Conservation (phyloP, 1,140 invertebrate species). For the Araneus ventricosus region DNA sequence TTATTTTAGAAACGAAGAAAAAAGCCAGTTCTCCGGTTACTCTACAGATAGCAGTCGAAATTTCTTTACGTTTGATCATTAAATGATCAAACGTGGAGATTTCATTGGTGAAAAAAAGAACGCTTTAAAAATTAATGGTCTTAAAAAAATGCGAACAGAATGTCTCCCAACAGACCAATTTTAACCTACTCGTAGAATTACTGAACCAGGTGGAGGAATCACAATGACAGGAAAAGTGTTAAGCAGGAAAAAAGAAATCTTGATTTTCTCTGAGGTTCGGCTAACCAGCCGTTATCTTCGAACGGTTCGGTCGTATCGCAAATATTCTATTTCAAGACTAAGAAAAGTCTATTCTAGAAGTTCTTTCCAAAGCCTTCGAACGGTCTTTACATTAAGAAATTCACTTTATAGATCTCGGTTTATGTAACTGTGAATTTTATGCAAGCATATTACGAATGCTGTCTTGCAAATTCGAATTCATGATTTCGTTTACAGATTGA, state of each 20-base stretch:
- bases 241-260: neutral
- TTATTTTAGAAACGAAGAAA: neutral
- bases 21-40: neutral
- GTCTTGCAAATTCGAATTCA: neutral
- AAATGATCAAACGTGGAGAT: slow-evolving; percentile 56
- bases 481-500: neutral
- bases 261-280: neutral
- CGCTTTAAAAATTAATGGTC: slow-evolving; percentile 43
- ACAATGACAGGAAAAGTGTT: slow-evolving; percentile 45
- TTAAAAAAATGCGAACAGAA: neutral
- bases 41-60: neutral
- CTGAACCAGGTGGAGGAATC: slow-evolving; percentile 40
- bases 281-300: slow-evolving; percentile 3
- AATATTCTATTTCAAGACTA: slow-evolving; percentile 11
- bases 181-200: slow-evolving; percentile 27
- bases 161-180: slow-evolving; percentile 48
- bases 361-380: neutral
- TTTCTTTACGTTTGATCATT: slow-evolving; percentile 43
- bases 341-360: neutral
- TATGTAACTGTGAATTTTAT: too few species aligned
- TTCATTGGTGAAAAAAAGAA: neutral
- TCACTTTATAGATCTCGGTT: neutral
- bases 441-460: too few species aligned
- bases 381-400: neutral
- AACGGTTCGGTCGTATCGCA: neutral